Evolutionary conservation across 2,888 invertebrate species (phyloP).

Genomic region (Melipona bicolor): DNA sequence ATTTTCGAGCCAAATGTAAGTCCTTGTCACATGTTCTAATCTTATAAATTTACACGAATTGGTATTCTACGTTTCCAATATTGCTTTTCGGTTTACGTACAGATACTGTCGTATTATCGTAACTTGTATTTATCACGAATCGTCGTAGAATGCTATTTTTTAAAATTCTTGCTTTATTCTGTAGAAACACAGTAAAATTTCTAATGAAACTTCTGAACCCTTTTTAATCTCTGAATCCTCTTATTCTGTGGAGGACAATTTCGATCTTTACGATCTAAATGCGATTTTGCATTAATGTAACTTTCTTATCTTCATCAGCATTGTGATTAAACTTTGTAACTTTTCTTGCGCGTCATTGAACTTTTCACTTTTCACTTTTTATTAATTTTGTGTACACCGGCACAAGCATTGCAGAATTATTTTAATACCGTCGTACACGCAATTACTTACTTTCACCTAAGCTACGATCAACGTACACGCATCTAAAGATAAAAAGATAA

Average conservation of each 20-base stretch:
- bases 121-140: no score
- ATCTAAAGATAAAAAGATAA: no score
- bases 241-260: neutral
- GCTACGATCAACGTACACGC: neutral
- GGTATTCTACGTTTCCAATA: no score
- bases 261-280: neutral
- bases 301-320: neutral
- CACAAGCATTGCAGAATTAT: neutral
- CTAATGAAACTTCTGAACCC: neutral
- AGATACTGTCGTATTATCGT: no score
- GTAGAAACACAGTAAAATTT: neutral
- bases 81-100: no score
- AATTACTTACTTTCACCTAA: neutral
- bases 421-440: neutral
- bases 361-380: neutral
- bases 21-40: neutral
- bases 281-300: neutral
- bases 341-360: neutral
- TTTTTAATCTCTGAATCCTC: neutral
- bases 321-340: neutral
- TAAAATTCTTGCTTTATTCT: no score
- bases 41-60: no score
- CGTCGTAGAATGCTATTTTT: no score
- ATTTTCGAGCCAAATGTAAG: neutral
- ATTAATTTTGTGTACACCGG: neutral